Percentiles rank a stretch among this genome's conserved stretches.
Conservation (phyloP, 2,888 invertebrate genomes). For the Agapetus fuscipes region DNA sequence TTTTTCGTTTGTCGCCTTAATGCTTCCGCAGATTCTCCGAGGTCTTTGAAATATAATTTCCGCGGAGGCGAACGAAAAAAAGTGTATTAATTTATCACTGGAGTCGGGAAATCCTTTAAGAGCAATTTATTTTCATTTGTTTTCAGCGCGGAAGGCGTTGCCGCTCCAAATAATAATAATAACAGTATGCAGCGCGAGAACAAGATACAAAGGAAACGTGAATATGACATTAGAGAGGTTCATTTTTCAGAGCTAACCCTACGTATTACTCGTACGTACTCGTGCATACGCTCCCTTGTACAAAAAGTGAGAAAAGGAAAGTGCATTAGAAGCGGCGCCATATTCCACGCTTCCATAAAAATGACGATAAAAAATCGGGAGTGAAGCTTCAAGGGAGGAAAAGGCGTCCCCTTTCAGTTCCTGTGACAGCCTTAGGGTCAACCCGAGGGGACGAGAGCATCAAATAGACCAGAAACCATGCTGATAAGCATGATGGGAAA, state of each 20-base stretch:
- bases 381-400: background rate
- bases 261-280: background rate
- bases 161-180: too few species aligned
- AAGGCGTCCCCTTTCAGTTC: background rate
- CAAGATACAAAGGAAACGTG: background rate
- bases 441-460: background rate
- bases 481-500: too few species aligned
- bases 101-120: background rate
- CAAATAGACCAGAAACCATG: too few species aligned
- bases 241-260: background rate
- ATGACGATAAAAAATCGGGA: background rate
- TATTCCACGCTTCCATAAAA: background rate
- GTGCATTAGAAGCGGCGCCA: background rate
- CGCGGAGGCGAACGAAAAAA: too few species aligned
- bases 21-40: too few species aligned
- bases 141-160: conserved; percentile 8
- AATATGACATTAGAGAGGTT: background rate
- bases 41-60: too few species aligned
- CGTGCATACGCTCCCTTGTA: background rate
- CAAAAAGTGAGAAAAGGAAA: background rate
- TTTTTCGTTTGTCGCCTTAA: too few species aligned
- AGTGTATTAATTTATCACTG: background rate
- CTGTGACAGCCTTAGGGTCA: too few species aligned
- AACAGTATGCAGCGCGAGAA: too few species aligned
- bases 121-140: conserved; percentile 1